Evolutionary conservation across 30 jellyfish, hydroid and myxozoan genomes (phyloP).

Genomic region (Turritopsis rubra): DNA sequence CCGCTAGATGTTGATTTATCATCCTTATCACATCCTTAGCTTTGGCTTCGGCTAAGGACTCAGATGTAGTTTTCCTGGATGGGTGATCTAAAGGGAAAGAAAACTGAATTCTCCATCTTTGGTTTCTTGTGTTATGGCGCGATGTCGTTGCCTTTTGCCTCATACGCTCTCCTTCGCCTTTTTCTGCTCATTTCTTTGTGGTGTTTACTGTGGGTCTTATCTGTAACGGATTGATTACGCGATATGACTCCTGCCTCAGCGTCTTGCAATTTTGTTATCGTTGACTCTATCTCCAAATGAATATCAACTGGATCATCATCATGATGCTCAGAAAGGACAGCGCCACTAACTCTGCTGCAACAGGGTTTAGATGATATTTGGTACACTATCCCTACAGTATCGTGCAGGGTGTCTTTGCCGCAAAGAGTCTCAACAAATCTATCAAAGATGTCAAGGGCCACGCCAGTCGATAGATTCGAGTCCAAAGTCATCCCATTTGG

Average conservation of each 20-base stretch:
- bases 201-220: no score
- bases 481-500: constrained; percentile 17
- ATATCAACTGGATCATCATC: no score
- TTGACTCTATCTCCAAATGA: no score
- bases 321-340: no score
- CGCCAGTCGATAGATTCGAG: constrained; percentile 9
- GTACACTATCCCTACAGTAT: neutral
- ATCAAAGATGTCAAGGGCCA: constrained; percentile 20
- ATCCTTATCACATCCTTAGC: neutral
- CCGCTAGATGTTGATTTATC: neutral
- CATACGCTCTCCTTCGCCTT: neutral
- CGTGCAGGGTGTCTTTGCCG: neutral
- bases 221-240: neutral
- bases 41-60: neutral
- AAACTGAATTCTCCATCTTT: neutral
- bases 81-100: neutral
- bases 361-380: no score
- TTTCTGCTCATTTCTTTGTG: neutral
- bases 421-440: constrained; percentile 20
- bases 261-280: no score
- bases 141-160: neutral
- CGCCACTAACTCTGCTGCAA: neutral
- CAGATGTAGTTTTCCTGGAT: neutral
- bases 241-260: no score
- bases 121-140: neutral